These are phyloP conservation scores for Cataglyphis cursor DNA, from an alignment of 2,888 invertebrate genomes.

Conservation along the genomic window DNA sequence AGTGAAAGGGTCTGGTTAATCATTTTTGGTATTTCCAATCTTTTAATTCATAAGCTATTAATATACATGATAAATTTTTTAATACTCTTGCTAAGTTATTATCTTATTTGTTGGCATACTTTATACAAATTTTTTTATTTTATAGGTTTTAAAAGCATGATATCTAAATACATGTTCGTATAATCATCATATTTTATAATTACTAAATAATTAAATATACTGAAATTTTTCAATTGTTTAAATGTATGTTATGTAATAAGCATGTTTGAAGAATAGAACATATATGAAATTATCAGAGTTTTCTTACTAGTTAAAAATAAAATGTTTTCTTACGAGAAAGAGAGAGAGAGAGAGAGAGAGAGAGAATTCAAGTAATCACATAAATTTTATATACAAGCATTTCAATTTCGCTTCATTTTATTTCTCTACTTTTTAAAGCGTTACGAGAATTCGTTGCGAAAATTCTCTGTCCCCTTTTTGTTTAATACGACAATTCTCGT, in stretches of 20 bases:
- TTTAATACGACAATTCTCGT: slow-evolving; percentile 57
- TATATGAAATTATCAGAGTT: neutral
- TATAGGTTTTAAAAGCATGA: neutral
- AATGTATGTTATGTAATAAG: neutral
- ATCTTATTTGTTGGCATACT: no score
- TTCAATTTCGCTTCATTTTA: slow-evolving; percentile 62
- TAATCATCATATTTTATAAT: neutral
- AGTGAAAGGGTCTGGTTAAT: slow-evolving; percentile 79
- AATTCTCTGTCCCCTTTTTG: slow-evolving; percentile 44
- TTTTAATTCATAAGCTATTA: slow-evolving; percentile 82
- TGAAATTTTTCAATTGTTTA: neutral
- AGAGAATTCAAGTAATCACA: slow-evolving; percentile 63
- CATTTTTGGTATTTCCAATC: slow-evolving; percentile 81
- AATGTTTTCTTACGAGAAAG: slow-evolving; percentile 67
- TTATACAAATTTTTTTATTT: neutral
- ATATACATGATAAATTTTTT: slow-evolving; percentile 68
- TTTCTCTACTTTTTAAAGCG: slow-evolving; percentile 37
- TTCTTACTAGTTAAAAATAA: neutral
- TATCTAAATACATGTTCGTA: neutral
- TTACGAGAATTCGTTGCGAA: slow-evolving; percentile 29
- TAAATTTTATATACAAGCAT: slow-evolving; percentile 47
- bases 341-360: slow-evolving; percentile 74
- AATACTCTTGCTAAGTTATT: no score
- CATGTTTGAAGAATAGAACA: neutral
- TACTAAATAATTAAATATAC: neutral